Evolutionary conservation across 30 jellyfish, hydroid and myxozoan species (phyloP).

Genomic region (Aurelia coerulea): DNA sequence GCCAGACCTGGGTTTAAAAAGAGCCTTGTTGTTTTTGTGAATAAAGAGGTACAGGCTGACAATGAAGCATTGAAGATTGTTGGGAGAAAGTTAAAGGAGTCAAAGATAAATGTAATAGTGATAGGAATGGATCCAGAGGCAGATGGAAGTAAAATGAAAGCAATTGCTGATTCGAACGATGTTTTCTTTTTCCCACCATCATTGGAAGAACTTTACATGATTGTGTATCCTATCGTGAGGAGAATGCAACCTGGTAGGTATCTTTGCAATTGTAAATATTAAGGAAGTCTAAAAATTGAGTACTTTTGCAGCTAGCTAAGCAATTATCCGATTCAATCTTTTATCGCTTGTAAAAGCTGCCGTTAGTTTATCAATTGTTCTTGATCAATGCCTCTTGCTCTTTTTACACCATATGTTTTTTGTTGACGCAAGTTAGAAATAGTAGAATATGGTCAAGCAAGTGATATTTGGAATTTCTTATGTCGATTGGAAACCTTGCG

Average conservation of each 20-base stretch:
- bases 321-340: no score
- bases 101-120: constrained; percentile 67
- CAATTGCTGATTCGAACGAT: constrained; percentile 47
- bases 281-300: no score
- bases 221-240: constrained; percentile 59
- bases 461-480: no score
- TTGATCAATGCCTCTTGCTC: no score
- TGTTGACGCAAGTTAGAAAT: no score
- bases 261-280: no score
- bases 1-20: constrained; percentile 83
- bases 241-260: constrained; percentile 68
- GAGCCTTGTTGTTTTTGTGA: constrained; percentile 80
- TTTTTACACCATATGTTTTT: no score
- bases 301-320: no score
- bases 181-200: constrained; percentile 88
- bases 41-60: constrained; percentile 53
- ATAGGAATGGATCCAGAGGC: constrained; percentile 63
- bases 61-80: constrained; percentile 27
- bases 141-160: constrained; percentile 2
- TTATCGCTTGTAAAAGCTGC: no score
- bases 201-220: constrained; percentile 62
- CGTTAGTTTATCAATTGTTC: no score
- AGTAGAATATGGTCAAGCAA: no score
- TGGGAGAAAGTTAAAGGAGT: constrained; percentile 34
- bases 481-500: no score